phyloP scores from a whole-genome alignment of 2,797 vertebrate genomes.

The Gadopsis marmoratus region DNA sequence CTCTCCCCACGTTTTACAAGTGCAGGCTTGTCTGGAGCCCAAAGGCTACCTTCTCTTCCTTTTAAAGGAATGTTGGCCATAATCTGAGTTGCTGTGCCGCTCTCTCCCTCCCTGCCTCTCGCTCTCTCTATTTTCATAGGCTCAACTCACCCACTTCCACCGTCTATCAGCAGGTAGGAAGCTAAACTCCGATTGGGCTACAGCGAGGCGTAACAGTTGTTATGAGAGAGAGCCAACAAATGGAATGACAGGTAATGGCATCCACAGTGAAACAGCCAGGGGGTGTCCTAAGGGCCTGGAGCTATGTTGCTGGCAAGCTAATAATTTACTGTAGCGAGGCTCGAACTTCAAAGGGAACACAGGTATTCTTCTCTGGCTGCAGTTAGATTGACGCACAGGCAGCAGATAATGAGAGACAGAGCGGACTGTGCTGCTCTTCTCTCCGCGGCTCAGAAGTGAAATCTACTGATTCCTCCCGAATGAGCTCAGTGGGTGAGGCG shows the following conservation, averaged over 20 bases:
- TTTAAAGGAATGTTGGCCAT: constrained; percentile 83
- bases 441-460: constrained; percentile 47
- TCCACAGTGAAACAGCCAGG: constrained; percentile 59
- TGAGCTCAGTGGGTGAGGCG: constrained; percentile 45
- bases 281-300: constrained; percentile 67
- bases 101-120: constrained; percentile 40
- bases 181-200: constrained; percentile 36
- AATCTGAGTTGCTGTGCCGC: constrained; percentile 57
- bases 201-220: constrained; percentile 24
- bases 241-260: constrained; percentile 69
- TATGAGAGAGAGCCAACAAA: constrained; percentile 45
- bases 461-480: constrained; percentile 62
- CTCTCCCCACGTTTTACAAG: constrained; percentile 67
- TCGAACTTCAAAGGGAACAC: constrained; percentile 73
- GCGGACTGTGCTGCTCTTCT: constrained; percentile 42
- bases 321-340: constrained; percentile 73
- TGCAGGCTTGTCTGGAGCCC: constrained; percentile 79
- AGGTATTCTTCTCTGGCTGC: constrained; percentile 80
- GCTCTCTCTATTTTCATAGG: constrained; percentile 54
- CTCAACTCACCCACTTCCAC: constrained; percentile 58
- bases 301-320: constrained; percentile 61
- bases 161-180: constrained; percentile 27
- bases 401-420: constrained; percentile 80
- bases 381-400: constrained; percentile 63
- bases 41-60: constrained; percentile 81